These are phyloP conservation scores for Uromys caudimaculatus DNA, from an alignment of 2,797 vertebrate genomes.

Conservation along the genomic window DNA sequence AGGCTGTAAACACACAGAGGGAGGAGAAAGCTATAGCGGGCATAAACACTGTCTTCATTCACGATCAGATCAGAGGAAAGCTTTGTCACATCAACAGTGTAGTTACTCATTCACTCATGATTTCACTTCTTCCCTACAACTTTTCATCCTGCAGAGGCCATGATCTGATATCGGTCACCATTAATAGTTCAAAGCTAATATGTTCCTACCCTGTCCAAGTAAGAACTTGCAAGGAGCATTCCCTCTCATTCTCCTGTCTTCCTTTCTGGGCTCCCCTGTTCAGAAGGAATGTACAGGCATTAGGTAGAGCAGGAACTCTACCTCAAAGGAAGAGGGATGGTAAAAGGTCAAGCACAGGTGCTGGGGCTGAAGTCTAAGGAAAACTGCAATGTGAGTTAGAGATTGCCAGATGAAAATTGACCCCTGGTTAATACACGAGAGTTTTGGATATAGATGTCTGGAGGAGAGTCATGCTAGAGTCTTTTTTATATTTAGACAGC, in stretches of 20 bases:
- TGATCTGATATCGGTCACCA: accelerated
- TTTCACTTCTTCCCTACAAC: not conserved
- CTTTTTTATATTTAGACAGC: not conserved
- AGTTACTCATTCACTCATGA: not conserved
- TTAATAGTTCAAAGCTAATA: not conserved
- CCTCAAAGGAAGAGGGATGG: not conserved
- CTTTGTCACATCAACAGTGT: not conserved
- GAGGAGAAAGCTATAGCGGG: too few relatives aligned
- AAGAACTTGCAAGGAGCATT: not conserved
- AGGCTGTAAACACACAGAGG: not conserved
- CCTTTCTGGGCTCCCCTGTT: not conserved
- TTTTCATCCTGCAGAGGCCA: not conserved
- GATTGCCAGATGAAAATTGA: not conserved
- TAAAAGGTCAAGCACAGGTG: too few relatives aligned
- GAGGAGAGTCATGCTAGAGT: not conserved
- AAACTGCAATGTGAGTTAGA: not conserved
- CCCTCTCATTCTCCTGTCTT: too few relatives aligned
- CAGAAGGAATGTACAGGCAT: not conserved
- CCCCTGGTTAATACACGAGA: not conserved
- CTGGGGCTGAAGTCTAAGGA: not conserved
- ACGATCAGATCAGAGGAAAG: not conserved
- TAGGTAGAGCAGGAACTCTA: not conserved
- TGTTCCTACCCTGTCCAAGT: not conserved
- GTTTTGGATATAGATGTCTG: not conserved
- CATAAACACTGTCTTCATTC: not conserved